phyloP scores from a whole-genome alignment of 2,888 invertebrate species.

The Sesia bembeciformis region DNA sequence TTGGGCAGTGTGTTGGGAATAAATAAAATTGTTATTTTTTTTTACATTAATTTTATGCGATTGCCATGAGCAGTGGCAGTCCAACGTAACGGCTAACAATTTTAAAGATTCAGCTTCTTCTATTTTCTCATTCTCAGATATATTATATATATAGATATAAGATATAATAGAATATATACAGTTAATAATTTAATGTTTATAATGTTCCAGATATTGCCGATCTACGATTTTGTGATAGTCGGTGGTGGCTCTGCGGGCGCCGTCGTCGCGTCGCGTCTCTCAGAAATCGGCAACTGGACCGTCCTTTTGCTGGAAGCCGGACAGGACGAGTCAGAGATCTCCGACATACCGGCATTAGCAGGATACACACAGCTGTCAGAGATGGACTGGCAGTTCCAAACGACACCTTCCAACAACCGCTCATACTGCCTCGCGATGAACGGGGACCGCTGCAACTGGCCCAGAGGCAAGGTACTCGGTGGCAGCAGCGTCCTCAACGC shows the following conservation, averaged over 20 bases:
- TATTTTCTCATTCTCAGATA: neutral
- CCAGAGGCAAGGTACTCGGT: constrained; percentile 92
- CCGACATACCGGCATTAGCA: constrained; percentile 89
- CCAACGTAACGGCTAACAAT: too few species aligned
- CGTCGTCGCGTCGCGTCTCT: constrained; percentile 88
- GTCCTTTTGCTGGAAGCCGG: constrained; percentile 90
- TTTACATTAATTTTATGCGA: too few species aligned
- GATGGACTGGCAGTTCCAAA: constrained; percentile 94
- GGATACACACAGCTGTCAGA: constrained; percentile 90
- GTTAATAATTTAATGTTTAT: constrained; percentile 1
- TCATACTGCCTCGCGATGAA: constrained; percentile 92
- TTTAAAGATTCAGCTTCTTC: too few species aligned
- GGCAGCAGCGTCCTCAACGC: constrained; percentile 92
- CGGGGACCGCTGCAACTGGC: constrained; percentile 92
- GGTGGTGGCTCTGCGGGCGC: constrained; percentile 94
- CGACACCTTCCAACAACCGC: constrained; percentile 83
- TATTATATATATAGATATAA: constrained; percentile 1
- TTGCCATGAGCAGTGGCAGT: too few species aligned
- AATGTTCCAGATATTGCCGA: constrained; percentile 77
- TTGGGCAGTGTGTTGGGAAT: too few species aligned
- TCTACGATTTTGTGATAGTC: constrained; percentile 90
- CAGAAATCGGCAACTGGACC: constrained; percentile 87
- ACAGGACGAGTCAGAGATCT: constrained; percentile 90
- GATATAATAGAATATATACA: neutral
- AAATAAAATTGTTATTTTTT: too few species aligned